These are phyloP conservation scores for Numida meleagris DNA, from an alignment of 2,113 vertebrate genomes.

Conservation along the genomic window DNA sequence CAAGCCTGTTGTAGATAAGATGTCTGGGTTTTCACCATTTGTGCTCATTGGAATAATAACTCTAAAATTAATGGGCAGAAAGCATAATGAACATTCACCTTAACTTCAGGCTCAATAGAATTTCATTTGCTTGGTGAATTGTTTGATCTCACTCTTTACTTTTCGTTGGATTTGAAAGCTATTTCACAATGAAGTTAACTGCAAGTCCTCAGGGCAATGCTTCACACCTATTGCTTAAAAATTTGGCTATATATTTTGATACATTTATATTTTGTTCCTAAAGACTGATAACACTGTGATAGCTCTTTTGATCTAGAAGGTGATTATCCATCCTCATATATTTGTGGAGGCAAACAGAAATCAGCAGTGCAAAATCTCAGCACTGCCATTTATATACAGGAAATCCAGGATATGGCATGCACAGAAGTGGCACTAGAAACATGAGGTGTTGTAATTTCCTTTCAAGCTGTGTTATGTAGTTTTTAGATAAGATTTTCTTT, in stretches of 20 bases:
- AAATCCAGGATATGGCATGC: neutral
- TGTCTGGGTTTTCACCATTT: neutral
- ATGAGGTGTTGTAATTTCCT: neutral
- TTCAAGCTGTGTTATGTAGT: neutral
- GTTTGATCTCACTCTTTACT: neutral
- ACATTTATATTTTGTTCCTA: constrained; percentile 36
- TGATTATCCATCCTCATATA: constrained; percentile 6
- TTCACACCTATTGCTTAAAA: constrained; percentile 42
- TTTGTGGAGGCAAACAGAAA: neutral
- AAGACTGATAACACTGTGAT: constrained; percentile 12
- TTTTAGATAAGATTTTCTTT: neutral
- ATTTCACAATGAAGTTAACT: constrained; percentile 24
- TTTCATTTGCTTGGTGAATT: neutral
- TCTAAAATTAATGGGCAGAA: neutral
- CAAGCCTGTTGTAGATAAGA: neutral
- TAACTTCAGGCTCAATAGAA: neutral
- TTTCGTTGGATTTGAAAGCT: neutral
- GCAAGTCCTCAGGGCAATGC: neutral
- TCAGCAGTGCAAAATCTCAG: neutral
- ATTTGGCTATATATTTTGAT: constrained; percentile 8
- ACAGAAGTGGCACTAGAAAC: neutral
- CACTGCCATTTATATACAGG: neutral
- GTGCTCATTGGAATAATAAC: neutral
- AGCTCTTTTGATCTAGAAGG: constrained; percentile 25
- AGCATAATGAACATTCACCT: neutral